Base-by-base conservation (phyloP, 2,113 vertebrate genomes). In the Eptesicus fuscus region DNA sequence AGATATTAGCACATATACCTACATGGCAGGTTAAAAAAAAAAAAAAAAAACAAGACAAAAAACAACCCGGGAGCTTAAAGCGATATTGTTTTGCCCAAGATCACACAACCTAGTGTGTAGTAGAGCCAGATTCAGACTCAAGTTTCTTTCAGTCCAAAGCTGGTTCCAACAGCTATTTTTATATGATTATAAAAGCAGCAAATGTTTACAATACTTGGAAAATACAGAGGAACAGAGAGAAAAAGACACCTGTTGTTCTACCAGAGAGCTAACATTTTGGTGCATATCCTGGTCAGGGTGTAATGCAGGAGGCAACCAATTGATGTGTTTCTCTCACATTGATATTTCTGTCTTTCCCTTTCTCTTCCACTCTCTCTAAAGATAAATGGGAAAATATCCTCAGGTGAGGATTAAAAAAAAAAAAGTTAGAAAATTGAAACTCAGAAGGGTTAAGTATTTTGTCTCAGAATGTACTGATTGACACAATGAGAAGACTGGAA, bases 391-490 rank as follows among this genome's bases (percentile, higher is more conserved):
- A 59, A 59, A 59, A 59, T 59, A 59, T 59, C 56, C 56, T 59
- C 56, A 59, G 22, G 22, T 25, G 56, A 59, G 56, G 56, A 59
- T 65, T 63, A 30, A 59, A 59, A 59, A 59, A 59, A 59, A 25
- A 25, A 88, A 69, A 83, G 17, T 42, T 12, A 84, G 37, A 51
- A 96, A 88, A 88, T 70, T 86, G 14, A 94, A 95, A 90, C 32
- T 95, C 49, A 51, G 70, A 51, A 88, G 77, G n/a, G 2, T 87
- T 78, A 83, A 95, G 51, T 69, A 69, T 89, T 37, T 85, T 95
- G 25, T 40, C 51, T 76, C 32, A 56, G 56, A 37, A 74, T 37
- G 47, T 95, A 32, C 40, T 77, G 35, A 47, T 28, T 93, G 85
- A 44, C 35, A 70, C 44, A 67, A 18, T n/a, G 37, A 92, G 7